Evolutionary conservation across 2,113 vertebrate genomes (phyloP).

Genomic region (Marmota flaviventris): DNA sequence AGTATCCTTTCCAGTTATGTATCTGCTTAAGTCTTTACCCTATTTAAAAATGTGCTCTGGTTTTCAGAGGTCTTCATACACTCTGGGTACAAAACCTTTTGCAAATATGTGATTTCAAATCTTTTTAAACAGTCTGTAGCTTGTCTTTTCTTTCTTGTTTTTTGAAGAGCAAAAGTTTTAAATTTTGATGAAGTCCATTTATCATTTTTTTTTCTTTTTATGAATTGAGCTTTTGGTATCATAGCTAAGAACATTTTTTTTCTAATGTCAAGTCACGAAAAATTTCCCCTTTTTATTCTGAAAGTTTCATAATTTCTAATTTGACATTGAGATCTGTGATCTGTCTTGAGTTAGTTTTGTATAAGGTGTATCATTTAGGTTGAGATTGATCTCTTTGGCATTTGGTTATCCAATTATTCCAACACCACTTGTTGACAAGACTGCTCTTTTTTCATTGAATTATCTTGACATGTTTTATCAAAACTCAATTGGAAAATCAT

Average conservation of each 20-base stretch:
- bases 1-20: not conserved
- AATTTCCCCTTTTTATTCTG: slow-evolving; percentile 17
- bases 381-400: slow-evolving; percentile 4
- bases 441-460: not conserved
- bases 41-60: not conserved
- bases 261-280: not conserved
- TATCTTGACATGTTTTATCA: not conserved
- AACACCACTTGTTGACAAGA: not conserved
- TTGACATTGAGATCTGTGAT: slow-evolving; percentile 20
- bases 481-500: not conserved
- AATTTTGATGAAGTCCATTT: slow-evolving; percentile 18
- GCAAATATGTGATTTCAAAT: not conserved
- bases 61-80: not conserved
- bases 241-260: not conserved
- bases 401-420: not conserved
- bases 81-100: not conserved
- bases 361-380: not conserved
- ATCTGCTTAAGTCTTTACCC: not conserved
- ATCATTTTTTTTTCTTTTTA: slow-evolving; percentile 11
- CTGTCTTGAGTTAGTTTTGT: slow-evolving; percentile 17
- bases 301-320: slow-evolving; percentile 55
- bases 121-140: not conserved
- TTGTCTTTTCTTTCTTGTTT: not conserved
- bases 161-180: slow-evolving; percentile 1
- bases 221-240: slow-evolving; percentile 7